These are phyloP conservation scores for Darevskia nairensis DNA, from an alignment of 2,797 vertebrate genomes.

Conservation along the genomic window DNA sequence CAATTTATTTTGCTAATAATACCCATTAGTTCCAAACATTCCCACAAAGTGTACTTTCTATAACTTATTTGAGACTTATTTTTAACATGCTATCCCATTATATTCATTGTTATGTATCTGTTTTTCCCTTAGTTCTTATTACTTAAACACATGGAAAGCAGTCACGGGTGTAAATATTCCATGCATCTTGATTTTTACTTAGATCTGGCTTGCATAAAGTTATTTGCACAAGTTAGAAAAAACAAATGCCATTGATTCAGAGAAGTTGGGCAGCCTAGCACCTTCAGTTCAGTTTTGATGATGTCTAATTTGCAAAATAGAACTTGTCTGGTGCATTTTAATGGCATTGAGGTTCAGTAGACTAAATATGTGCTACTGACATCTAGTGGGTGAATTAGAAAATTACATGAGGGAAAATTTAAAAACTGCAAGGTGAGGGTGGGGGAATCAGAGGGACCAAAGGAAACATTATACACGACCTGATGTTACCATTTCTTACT, in stretches of 20 bases:
- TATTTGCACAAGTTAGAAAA: not conserved
- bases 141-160: not conserved
- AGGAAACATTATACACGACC: not conserved
- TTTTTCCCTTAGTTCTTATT: not conserved
- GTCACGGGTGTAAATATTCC: not conserved
- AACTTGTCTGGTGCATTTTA: not conserved
- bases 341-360: not conserved
- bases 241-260: conserved; percentile 1
- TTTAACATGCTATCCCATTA: not conserved
- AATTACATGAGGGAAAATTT: not conserved
- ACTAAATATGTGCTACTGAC: conserved; percentile 40
- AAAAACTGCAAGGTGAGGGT: not conserved
- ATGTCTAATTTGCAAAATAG: conserved; percentile 10
- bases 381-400: conserved; percentile 45
- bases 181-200: not conserved
- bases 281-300: not conserved
- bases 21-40: not conserved
- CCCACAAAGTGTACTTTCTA: not conserved
- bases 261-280: not conserved
- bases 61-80: not conserved
- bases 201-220: not conserved
- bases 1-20: not conserved
- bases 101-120: not conserved
- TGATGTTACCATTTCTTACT: no score
- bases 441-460: not conserved